phyloP scores from a whole-genome alignment of 2,113 vertebrate genomes.

The Podilymbus podiceps region DNA sequence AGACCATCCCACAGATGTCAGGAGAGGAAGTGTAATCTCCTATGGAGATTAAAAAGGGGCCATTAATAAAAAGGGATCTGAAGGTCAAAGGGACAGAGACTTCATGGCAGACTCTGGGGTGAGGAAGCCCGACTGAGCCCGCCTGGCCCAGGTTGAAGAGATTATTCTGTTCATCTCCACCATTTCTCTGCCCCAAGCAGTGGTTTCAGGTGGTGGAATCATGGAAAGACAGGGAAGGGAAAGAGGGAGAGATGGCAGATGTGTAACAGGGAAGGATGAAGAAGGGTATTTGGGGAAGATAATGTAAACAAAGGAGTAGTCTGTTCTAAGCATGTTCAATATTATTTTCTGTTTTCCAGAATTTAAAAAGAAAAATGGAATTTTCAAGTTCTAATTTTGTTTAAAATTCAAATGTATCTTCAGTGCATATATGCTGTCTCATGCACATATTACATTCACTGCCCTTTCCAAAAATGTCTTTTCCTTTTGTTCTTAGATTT shows the following conservation, averaged over 20 bases:
- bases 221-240: not conserved
- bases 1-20: not conserved
- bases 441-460: not conserved
- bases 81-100: not conserved
- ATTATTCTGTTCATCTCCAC: not conserved
- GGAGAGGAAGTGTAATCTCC: not conserved
- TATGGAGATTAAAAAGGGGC: not conserved
- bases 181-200: not conserved
- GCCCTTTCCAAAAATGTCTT: not conserved
- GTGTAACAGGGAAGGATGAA: not conserved
- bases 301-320: not conserved
- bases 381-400: not conserved
- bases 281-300: not conserved
- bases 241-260: not conserved
- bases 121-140: not conserved
- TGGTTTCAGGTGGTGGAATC: not conserved
- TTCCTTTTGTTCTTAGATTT: not conserved
- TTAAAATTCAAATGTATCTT: not conserved
- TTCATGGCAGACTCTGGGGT: not conserved
- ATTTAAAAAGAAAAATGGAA: not conserved
- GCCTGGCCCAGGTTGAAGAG: not conserved
- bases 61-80: not conserved
- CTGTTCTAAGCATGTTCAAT: not conserved
- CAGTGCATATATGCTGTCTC: not conserved
- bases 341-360: not conserved